Conservation (phyloP, 2,113 vertebrate genomes). For the Gopherus evgoodei region DNA sequence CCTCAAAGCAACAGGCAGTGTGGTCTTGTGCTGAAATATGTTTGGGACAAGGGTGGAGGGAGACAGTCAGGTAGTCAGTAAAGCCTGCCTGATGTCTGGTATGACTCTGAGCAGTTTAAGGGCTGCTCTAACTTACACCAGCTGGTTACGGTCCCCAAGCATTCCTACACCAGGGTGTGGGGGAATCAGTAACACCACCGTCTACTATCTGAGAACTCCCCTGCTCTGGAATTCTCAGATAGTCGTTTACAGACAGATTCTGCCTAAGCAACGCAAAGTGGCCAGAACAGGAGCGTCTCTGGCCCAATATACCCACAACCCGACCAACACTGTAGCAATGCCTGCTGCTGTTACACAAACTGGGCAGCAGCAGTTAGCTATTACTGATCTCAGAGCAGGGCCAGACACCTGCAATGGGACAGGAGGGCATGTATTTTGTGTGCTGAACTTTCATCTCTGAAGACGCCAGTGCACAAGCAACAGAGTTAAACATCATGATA, state of each 20-base stretch:
- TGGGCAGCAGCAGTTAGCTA: background rate
- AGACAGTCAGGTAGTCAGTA: background rate
- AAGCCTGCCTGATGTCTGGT: accelerated
- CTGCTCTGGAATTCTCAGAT: background rate
- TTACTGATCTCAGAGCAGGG: background rate
- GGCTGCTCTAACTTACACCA: background rate
- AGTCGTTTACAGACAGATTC: background rate
- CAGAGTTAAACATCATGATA: background rate
- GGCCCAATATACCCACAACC: background rate
- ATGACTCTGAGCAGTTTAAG: background rate
- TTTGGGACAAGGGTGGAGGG: background rate
- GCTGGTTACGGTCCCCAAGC: background rate
- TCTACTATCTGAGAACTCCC: background rate
- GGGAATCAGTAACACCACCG: background rate
- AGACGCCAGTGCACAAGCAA: background rate
- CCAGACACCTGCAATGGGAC: background rate
- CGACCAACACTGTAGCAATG: background rate
- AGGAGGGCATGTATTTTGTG: background rate
- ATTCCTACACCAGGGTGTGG: background rate
- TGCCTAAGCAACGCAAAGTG: background rate
- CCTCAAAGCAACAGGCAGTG: background rate
- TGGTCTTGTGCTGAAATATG: background rate
- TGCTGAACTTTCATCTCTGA: background rate
- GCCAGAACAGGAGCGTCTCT: background rate
- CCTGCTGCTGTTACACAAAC: background rate